Conservation (phyloP, 2,113 vertebrate genomes). For the Antechinus flavipes region DNA sequence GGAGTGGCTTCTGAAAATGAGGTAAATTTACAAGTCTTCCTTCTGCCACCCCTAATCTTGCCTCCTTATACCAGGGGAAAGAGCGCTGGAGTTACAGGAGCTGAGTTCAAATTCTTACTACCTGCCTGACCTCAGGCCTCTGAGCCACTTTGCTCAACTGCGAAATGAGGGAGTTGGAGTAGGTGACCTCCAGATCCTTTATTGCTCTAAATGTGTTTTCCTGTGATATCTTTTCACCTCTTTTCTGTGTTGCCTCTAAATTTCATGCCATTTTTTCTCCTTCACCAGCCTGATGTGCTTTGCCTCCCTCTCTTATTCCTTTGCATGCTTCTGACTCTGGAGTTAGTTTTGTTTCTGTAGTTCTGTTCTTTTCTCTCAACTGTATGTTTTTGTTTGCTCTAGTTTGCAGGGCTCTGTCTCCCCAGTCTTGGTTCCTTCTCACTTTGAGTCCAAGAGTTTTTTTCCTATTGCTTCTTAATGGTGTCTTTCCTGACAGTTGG, state of each 20-base stretch:
- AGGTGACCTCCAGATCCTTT: background rate
- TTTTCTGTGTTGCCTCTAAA: background rate
- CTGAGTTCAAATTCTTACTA: background rate
- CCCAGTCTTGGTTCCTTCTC: background rate
- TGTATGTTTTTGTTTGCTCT: background rate
- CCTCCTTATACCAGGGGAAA: background rate
- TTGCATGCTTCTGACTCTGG: background rate
- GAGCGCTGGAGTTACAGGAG: background rate
- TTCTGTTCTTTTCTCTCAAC: conserved; percentile 39
- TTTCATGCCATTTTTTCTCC: background rate
- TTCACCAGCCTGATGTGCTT: background rate
- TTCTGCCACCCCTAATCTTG: background rate
- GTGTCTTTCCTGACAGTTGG: conserved; percentile 87
- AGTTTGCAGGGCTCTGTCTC: background rate
- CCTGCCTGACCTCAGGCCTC: background rate
- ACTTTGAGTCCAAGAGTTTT: background rate
- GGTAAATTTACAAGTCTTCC: conserved; percentile 82
- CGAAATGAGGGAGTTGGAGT: background rate
- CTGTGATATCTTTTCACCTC: background rate
- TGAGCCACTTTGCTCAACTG: background rate
- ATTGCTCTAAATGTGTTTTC: background rate
- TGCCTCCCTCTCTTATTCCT: background rate
- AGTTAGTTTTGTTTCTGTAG: background rate
- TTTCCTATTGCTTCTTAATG: background rate
- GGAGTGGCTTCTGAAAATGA: conserved; percentile 95